These are phyloP conservation scores for Agrilus biguttatus DNA, from an alignment of 2,888 invertebrate species.

Conservation along the genomic window DNA sequence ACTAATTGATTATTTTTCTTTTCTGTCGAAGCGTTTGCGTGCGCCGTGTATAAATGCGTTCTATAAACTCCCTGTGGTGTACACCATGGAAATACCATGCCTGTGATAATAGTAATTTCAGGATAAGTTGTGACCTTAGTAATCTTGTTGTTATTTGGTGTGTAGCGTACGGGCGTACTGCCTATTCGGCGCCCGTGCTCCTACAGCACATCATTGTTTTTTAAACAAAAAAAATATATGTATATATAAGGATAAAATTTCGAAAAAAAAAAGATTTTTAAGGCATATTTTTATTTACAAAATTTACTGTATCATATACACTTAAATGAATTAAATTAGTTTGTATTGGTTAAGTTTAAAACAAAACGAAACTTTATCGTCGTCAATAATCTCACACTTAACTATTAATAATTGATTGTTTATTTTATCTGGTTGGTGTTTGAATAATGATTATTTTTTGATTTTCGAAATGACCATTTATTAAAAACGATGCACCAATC, in stretches of 20 bases:
- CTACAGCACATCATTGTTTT: constrained; percentile 28
- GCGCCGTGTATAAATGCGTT: constrained; percentile 8
- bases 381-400: constrained; percentile 30
- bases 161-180: constrained; percentile 16
- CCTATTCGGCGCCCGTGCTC: constrained; percentile 14
- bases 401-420: too few species aligned
- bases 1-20: constrained; percentile 6
- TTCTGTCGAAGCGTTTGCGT: constrained; percentile 13
- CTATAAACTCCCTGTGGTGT: constrained; percentile 12
- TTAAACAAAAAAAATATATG: constrained; percentile 28
- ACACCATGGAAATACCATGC: constrained; percentile 36
- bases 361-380: constrained; percentile 10
- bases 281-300: constrained; percentile 32
- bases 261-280: constrained; percentile 27
- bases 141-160: constrained; percentile 38
- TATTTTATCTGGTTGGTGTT: too few species aligned
- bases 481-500: neutral
- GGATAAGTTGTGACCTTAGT: constrained; percentile 55
- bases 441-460: too few species aligned
- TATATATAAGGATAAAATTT: constrained; percentile 26
- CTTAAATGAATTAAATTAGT: constrained; percentile 3
- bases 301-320: constrained; percentile 30
- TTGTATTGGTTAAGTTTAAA: too few species aligned
- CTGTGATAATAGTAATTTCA: constrained; percentile 58
- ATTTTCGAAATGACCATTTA: neutral